A percentile compares a stretch with the other conserved stretches of the same genome.
Conservation (phyloP, 2,888 invertebrate genomes). For the Metacarcinus magister region DNA sequence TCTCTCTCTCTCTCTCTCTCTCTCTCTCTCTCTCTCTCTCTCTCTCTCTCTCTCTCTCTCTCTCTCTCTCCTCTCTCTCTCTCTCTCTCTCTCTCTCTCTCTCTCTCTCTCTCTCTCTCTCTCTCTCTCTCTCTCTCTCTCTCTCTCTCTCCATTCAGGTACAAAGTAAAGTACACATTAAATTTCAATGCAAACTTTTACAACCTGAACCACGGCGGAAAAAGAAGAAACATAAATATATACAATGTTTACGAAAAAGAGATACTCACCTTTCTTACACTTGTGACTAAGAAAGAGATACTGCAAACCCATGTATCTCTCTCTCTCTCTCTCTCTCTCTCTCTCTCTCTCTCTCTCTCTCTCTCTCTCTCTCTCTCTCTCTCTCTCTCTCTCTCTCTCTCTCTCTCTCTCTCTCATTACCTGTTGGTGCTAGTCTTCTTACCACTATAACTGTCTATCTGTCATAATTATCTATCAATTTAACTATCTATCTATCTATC, state of each 20-base stretch:
- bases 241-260: too few species aligned
- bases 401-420: too few species aligned
- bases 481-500: too few species aligned
- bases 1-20: constrained; percentile 26
- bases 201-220: too few species aligned
- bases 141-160: not conserved
- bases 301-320: not conserved
- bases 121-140: not conserved
- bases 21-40: not conserved
- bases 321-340: constrained; percentile 27
- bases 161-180: too few species aligned
- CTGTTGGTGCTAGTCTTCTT: too few species aligned
- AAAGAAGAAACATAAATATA: too few species aligned
- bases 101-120: constrained; percentile 32
- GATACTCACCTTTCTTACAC: too few species aligned
- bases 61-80: not conserved
- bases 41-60: not conserved
- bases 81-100: not conserved
- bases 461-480: too few species aligned
- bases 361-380: constrained; percentile 40
- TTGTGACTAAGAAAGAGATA: constrained; percentile 22
- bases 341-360: constrained; percentile 26
- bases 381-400: too few species aligned
- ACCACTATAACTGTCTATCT: too few species aligned
- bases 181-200: too few species aligned